Percentiles rank a stretch among this genome's conserved stretches.
Evolutionary conservation across 2,888 invertebrate species (phyloP).

Genomic region (Priapulus caudatus): DNA sequence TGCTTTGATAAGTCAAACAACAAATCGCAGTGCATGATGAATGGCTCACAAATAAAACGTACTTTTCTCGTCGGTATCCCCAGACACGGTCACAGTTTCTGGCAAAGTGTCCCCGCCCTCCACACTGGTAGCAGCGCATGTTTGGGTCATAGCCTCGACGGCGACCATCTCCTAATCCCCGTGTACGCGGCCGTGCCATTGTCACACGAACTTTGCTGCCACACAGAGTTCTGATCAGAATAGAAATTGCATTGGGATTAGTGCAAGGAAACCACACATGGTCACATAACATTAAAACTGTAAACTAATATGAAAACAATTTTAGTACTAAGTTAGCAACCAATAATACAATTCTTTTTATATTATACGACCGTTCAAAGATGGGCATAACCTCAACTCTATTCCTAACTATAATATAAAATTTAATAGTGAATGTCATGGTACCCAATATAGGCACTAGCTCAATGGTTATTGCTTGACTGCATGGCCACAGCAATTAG

Average conservation of each 20-base stretch:
- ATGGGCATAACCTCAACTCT: no score
- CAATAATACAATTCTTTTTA: background rate
- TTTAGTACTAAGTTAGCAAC: background rate
- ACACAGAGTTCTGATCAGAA: constrained; percentile 39
- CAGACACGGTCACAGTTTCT: constrained; percentile 40
- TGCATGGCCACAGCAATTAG: no score
- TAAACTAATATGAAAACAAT: background rate
- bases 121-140: constrained; percentile 48
- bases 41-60: no score
- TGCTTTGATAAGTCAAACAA: no score
- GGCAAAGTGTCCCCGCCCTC: constrained; percentile 48
- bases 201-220: constrained; percentile 45
- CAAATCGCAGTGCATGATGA: no score
- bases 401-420: no score
- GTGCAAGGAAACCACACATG: background rate
- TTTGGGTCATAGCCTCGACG: constrained; percentile 45
- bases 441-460: no score
- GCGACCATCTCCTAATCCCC: constrained; percentile 37
- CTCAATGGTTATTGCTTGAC: no score
- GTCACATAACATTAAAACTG: background rate
- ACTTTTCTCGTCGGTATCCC: background rate
- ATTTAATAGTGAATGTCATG: no score
- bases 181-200: constrained; percentile 44
- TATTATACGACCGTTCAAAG: background rate
- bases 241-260: background rate